Percentiles rank a stretch among this genome's conserved stretches.
phyloP scores from a whole-genome alignment of 2,797 vertebrate species.

The Zenarchopterus dispar region DNA sequence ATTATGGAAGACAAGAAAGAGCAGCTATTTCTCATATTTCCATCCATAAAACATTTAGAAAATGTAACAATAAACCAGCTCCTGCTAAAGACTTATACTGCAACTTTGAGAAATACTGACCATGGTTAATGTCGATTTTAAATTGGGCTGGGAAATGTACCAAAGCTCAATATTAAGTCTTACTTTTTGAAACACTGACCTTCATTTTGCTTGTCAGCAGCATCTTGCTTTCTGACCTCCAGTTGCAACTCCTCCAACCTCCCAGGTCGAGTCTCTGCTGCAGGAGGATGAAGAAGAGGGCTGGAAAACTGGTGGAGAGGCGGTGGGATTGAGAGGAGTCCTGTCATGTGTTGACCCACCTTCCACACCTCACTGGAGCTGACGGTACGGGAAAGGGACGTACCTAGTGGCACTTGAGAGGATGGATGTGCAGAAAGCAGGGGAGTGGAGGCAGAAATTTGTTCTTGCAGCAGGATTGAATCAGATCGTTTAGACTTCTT shows the following conservation, averaged over 20 bases:
- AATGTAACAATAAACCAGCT: no score
- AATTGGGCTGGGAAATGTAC: no score
- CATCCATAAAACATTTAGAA: no score
- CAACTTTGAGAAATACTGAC: no score
- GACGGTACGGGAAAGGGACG: neutral
- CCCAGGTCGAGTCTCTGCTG: constrained; percentile 1
- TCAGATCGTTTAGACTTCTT: constrained; percentile 11
- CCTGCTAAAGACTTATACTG: no score
- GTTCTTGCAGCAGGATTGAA: constrained; percentile 8
- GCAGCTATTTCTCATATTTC: no score
- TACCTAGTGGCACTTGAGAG: constrained; percentile 11
- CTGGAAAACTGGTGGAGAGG: neutral
- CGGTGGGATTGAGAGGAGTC: constrained; percentile 1
- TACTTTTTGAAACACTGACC: constrained; percentile 38
- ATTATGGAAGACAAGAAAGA: no score
- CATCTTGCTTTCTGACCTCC: neutral
- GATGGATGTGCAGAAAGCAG: neutral
- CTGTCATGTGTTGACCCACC: constrained; percentile 4
- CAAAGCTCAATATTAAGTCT: no score
- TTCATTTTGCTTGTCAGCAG: constrained; percentile 7
- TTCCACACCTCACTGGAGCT: constrained; percentile 6
- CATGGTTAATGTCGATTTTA: no score
- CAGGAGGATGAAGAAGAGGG: constrained; percentile 6
- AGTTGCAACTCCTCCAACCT: constrained; percentile 18
- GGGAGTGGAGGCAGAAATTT: neutral